phyloP scores from a whole-genome alignment of 2,888 invertebrate species.

The Odontocolon sp. region DNA sequence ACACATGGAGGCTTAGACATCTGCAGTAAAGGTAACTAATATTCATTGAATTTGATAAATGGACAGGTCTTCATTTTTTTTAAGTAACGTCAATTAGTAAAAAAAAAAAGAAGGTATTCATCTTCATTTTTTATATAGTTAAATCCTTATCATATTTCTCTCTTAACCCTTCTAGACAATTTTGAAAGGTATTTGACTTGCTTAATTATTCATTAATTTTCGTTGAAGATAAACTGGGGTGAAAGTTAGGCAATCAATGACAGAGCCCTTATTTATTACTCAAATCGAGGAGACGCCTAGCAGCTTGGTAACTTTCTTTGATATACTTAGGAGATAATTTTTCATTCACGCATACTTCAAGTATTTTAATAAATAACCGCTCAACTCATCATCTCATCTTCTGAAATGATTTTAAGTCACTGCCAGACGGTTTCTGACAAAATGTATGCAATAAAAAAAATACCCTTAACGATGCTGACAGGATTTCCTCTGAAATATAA shows the following conservation, averaged over 20 bases:
- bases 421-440: not conserved
- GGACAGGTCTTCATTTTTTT: too few species aligned
- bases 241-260: not conserved
- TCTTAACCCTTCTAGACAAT: not conserved
- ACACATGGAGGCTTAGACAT: too few species aligned
- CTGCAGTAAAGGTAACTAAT: too few species aligned
- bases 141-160: not conserved
- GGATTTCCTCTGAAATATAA: slow-evolving; percentile 15
- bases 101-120: too few species aligned
- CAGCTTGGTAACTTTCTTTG: not conserved
- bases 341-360: too few species aligned
- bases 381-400: not conserved
- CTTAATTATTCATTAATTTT: slow-evolving; percentile 9
- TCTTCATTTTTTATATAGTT: too few species aligned
- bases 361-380: too few species aligned
- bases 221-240: not conserved
- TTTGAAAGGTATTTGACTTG: not conserved
- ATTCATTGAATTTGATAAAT: too few species aligned
- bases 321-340: too few species aligned
- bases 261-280: slow-evolving; percentile 5
- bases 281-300: not conserved
- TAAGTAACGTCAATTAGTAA: too few species aligned
- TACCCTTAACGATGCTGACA: not conserved
- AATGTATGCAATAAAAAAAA: not conserved
- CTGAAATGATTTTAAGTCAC: not conserved